Evolutionary conservation across 2,113 vertebrate genomes (phyloP).

Genomic region (pig (Sus scrofa)): DNA sequence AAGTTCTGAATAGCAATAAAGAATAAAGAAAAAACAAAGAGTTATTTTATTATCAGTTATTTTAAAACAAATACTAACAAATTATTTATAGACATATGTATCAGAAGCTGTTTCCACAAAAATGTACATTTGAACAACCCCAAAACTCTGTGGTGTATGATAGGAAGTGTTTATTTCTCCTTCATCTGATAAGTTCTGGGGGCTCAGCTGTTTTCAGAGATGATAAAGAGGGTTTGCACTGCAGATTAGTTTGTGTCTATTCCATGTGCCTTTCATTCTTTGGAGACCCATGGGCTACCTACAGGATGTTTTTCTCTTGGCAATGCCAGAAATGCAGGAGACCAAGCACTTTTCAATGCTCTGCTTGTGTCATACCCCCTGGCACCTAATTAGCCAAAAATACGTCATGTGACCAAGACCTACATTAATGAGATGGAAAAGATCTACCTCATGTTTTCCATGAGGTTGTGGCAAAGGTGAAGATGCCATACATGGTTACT

Average conservation of each 20-base stretch:
- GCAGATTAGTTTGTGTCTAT: neutral
- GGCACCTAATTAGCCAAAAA: neutral
- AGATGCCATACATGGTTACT: neutral
- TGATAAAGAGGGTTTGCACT: neutral
- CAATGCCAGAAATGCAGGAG: neutral
- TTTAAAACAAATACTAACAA: constrained; percentile 11
- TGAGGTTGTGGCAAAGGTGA: neutral
- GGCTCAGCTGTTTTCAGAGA: neutral
- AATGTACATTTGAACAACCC: neutral
- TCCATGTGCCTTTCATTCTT: neutral
- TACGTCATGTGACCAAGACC: neutral
- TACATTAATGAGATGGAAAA: neutral
- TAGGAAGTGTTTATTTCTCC: neutral
- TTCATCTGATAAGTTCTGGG: neutral
- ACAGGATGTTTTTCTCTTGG: neutral
- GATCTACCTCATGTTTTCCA: neutral
- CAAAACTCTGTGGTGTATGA: neutral
- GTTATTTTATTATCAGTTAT: neutral
- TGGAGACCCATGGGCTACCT: neutral
- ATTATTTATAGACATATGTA: neutral
- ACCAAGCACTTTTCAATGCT: neutral
- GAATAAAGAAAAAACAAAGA: neutral
- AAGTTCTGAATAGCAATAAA: neutral
- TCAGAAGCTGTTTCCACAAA: neutral
- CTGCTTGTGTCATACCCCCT: too few species aligned